phyloP scores from a whole-genome alignment of 2,797 vertebrate genomes.

The Notolabrus celidotus region DNA sequence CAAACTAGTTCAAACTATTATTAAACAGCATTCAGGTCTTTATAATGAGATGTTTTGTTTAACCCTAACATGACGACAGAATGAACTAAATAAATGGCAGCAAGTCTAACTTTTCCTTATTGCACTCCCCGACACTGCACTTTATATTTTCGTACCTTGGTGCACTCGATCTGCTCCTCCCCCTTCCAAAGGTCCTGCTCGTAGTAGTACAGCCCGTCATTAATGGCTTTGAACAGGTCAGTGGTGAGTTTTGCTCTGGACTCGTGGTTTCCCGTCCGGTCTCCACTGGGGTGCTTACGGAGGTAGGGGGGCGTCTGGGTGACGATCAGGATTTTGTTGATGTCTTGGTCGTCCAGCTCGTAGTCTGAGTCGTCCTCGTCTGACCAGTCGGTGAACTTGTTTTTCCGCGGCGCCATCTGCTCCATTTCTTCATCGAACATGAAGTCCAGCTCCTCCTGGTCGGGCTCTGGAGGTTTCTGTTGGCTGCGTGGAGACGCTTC shows the following conservation, averaged over 20 bases:
- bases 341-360: slow-evolving; percentile 92
- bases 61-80: too few species aligned
- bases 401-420: slow-evolving; percentile 87
- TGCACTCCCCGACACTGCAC: fast-evolving
- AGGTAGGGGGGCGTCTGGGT: slow-evolving; percentile 92
- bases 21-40: too few species aligned
- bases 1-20: too few species aligned
- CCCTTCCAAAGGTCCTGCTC: slow-evolving; percentile 93
- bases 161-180: slow-evolving; percentile 81
- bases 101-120: too few species aligned
- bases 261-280: slow-evolving; percentile 86
- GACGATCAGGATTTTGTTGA: slow-evolving; percentile 96
- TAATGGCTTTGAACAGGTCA: slow-evolving; percentile 93
- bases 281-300: slow-evolving; percentile 88
- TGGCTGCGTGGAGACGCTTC: slow-evolving; percentile 35
- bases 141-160: slow-evolving; percentile 84
- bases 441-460: slow-evolving; percentile 95
- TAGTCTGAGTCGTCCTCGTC: slow-evolving; percentile 91
- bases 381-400: slow-evolving; percentile 91
- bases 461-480: slow-evolving; percentile 66
- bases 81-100: too few species aligned
- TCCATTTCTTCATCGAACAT: slow-evolving; percentile 95
- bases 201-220: slow-evolving; percentile 93
- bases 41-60: too few species aligned
- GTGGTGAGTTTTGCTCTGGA: slow-evolving; percentile 88